Base-by-base conservation (phyloP, 2,113 vertebrate genomes). In the Globicephala melas region DNA sequence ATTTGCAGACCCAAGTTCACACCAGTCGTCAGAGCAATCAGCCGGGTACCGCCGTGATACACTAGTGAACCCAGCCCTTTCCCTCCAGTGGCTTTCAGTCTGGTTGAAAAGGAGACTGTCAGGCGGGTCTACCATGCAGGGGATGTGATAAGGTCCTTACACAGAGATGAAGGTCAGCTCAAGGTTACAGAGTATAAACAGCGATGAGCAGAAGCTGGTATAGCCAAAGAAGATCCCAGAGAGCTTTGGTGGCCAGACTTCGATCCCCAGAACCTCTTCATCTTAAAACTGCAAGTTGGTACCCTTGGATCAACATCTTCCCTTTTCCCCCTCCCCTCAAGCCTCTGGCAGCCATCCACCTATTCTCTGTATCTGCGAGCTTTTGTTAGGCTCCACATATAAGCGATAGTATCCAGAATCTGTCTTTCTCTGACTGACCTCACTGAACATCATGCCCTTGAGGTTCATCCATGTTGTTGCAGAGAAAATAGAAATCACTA, bases 1-100 rank as follows among this genome's bases (percentile, higher is more conserved):
- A 58, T 18, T 1, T 44, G 13, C 1, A 11, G 50, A 44, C 13
- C 20, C 8, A 53, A 8, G 36, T 38, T 20, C n/a, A 18, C 17
- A 36, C 4, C n/a, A 8, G 65, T 23, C 6, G 0, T 7, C 12
- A 13, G 1, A 8, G 50, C n/a, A 53, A 20, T 8, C 25, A 2
- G 3, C 3, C 6, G 0, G 36, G 47, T 5, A 4, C 17, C 28
- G 31, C 1, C 0, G 9, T 41, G 26, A 74, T 11, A 33, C 25
- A 25, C 60, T 25, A 3, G 8, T 21, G 8, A 62, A 26, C 60
- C 11, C 76, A 2, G 14, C 8, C 53, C 13, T 44, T 53, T 38
- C 91, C 44, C 10, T 36, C 14, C 12, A 3, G 26, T 9, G 8
- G 31, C 68, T 17, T 60, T 23, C 25, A 9, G 15, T 21, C 33